Evolutionary conservation across 2,797 vertebrate species (phyloP).

Genomic region (Avahi laniger): DNA sequence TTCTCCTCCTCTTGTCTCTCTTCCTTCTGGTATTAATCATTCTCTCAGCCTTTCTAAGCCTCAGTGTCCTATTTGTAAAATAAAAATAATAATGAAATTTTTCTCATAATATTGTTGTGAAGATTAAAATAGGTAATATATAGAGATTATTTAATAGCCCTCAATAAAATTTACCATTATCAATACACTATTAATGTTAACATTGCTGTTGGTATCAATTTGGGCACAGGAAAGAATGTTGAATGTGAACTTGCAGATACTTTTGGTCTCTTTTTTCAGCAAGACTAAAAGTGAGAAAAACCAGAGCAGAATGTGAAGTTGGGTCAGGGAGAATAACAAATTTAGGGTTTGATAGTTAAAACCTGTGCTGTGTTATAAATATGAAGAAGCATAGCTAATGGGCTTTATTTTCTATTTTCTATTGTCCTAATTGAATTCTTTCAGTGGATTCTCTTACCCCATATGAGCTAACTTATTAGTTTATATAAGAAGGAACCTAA

Average conservation of each 20-base stretch:
- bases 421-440: background rate
- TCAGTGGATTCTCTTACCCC: background rate
- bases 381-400: background rate
- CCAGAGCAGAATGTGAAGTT: background rate
- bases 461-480: background rate
- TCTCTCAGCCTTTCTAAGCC: background rate
- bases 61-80: background rate
- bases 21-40: background rate
- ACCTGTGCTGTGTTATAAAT: background rate
- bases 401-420: background rate
- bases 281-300: background rate
- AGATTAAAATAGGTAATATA: background rate
- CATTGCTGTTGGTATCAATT: background rate
- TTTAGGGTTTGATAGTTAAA: background rate
- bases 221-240: background rate
- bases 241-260: background rate
- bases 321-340: background rate
- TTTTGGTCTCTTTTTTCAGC: background rate
- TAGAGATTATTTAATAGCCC: background rate
- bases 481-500: background rate
- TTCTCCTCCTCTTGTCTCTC: background rate
- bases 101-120: background rate
- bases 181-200: background rate
- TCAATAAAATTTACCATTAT: background rate
- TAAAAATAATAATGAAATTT: background rate